These are phyloP conservation scores for Myotis vivesi DNA, from an alignment of 2,797 vertebrate genomes.

Conservation along the genomic window DNA sequence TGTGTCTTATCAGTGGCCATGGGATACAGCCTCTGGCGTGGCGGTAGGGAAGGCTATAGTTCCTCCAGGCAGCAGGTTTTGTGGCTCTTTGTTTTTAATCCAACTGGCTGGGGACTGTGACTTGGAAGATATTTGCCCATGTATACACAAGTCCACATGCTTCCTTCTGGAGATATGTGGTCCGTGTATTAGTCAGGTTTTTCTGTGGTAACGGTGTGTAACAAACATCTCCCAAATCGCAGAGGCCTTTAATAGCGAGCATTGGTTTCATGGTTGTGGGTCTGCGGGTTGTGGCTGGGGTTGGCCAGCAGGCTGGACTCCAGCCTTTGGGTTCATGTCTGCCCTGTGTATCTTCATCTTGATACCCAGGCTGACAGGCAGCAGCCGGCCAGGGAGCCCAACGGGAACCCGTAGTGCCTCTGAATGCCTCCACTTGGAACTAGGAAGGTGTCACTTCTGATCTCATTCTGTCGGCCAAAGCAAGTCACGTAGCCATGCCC, in stretches of 20 bases:
- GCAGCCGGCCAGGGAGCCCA: not conserved
- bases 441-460: not conserved
- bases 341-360: not conserved
- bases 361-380: not conserved
- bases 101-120: not conserved
- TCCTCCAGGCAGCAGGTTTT: not conserved
- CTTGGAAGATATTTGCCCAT: not conserved
- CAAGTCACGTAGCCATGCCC: not conserved
- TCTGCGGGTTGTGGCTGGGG: not conserved
- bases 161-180: not conserved
- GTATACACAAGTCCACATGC: not conserved
- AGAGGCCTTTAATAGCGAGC: not conserved
- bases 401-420: not conserved
- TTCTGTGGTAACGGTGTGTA: not conserved
- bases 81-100: not conserved
- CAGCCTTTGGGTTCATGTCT: not conserved
- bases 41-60: not conserved
- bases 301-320: not conserved
- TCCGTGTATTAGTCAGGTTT: not conserved
- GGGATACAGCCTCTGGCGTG: not conserved
- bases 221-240: not conserved
- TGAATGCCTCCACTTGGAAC: not conserved
- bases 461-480: not conserved
- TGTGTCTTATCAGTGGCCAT: not conserved
- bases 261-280: not conserved